Base-by-base conservation (phyloP, 2,113 vertebrate species). In the Gallinago undulata region DNA sequence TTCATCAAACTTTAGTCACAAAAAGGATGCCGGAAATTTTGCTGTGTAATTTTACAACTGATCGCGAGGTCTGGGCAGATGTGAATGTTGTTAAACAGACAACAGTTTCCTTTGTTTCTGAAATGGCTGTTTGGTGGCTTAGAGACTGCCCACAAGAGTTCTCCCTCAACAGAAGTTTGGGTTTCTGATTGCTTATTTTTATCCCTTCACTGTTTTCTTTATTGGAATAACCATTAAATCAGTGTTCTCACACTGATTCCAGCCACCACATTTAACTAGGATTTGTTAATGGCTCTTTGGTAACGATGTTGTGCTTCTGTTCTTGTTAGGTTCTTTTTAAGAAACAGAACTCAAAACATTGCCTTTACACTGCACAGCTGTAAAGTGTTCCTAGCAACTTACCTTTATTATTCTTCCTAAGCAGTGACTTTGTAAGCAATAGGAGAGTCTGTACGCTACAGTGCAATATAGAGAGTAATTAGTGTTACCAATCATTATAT, bases 161-260 rank as follows among this genome's bases (percentile, higher is more conserved):
- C 24, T 76, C 0, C 0, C 27, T 72, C 18, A 13, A 27, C 33
- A 48, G 2, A 66, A 66, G 3, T 56, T 82, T 1, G 3, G 15
- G 35, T 33, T 89, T 69, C 19, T 47, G 24, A 9, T 33, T 59
- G n/a, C 31, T 50, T 76, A 11, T 56, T 87, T 79, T 74, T 79
- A 28, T 77, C 22, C 19, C 16, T 45, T 80, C 9, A 5, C 4
- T 57, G 31, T 53, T 89, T 79, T 33, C 19, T 62, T 79, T 80
- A 56, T 23, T 27, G 51, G 27, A 81, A 63, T 67, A 84, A 78
- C 43, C 10, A 37, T 19, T 57, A 6, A 13, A 41, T 63, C 51
- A 22, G 6, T 63, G 50, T 74, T 77, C 23, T 16, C 2, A 9
- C 35, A 50, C 10, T 78, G 37, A 84, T 72, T 39, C 23, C 53